Conservation (phyloP, 2,888 invertebrate genomes). For the Oxystoma pomonae region DNA sequence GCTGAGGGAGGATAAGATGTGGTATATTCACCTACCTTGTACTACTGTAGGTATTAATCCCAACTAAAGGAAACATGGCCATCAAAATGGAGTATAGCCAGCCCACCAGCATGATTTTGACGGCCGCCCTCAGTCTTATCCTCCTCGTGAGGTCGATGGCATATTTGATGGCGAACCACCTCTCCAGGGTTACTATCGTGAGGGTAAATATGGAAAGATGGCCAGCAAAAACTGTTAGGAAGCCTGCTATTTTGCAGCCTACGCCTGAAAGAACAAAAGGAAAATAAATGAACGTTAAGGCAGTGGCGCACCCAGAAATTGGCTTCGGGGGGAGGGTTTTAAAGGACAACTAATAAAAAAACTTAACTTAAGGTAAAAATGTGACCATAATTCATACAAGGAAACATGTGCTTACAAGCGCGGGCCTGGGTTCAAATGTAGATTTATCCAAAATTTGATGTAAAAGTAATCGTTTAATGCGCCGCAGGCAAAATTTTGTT, state of each 20-base stretch:
- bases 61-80: slow-evolving; percentile 75
- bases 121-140: slow-evolving; percentile 68
- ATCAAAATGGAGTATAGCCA: slow-evolving; percentile 75
- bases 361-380: too few species aligned
- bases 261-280: slow-evolving; percentile 50
- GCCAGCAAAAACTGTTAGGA: slow-evolving; percentile 81
- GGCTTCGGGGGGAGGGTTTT: too few species aligned
- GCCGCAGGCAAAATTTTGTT: too few species aligned
- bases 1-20: too few species aligned
- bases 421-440: too few species aligned
- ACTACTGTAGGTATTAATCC: slow-evolving; percentile 83
- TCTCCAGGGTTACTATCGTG: slow-evolving; percentile 79
- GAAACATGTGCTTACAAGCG: too few species aligned
- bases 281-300: too few species aligned
- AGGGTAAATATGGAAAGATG: slow-evolving; percentile 85
- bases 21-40: slow-evolving; percentile 64
- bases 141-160: slow-evolving; percentile 79
- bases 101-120: slow-evolving; percentile 71
- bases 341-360: too few species aligned
- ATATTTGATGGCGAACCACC: slow-evolving; percentile 80
- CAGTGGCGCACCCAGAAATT: too few species aligned
- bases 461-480: too few species aligned
- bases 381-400: too few species aligned
- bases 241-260: slow-evolving; percentile 84
- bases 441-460: too few species aligned